Evolutionary conservation across 2,113 vertebrate genomes (phyloP).

Genomic region (Cynocephalus volans): DNA sequence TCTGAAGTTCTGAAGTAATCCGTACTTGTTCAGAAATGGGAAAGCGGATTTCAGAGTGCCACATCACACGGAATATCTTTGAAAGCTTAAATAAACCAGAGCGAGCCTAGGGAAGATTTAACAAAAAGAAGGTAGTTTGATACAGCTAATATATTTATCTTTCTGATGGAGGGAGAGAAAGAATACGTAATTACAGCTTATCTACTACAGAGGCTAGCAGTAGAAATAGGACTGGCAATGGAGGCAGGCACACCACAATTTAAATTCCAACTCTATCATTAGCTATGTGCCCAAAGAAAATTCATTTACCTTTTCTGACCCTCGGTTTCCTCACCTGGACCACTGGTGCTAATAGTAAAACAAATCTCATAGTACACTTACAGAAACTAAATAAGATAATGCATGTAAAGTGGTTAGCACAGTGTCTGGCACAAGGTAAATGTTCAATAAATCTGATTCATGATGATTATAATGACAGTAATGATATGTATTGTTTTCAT

Average conservation of each 20-base stretch:
- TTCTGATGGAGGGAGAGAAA: background rate
- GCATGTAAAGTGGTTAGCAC: background rate
- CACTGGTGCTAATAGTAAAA: background rate
- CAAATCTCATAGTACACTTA: background rate
- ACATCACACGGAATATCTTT: background rate
- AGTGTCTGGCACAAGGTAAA: background rate
- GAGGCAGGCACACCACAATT: background rate
- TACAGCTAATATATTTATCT: background rate
- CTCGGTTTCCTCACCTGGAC: background rate
- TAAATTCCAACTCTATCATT: background rate
- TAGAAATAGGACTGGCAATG: background rate
- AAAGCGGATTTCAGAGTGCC: background rate
- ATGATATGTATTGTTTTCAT: background rate
- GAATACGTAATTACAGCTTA: background rate
- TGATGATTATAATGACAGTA: background rate
- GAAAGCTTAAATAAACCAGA: background rate
- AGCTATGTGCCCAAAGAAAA: background rate
- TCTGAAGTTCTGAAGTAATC: conserved; percentile 31
- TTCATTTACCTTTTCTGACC: background rate
- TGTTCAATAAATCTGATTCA: background rate
- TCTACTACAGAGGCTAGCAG: background rate
- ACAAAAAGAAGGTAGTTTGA: background rate
- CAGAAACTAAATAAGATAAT: background rate
- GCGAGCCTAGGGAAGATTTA: background rate
- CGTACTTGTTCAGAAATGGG: background rate